These are phyloP conservation scores for Alca torda DNA, from an alignment of 2,797 vertebrate genomes.

Conservation along the genomic window DNA sequence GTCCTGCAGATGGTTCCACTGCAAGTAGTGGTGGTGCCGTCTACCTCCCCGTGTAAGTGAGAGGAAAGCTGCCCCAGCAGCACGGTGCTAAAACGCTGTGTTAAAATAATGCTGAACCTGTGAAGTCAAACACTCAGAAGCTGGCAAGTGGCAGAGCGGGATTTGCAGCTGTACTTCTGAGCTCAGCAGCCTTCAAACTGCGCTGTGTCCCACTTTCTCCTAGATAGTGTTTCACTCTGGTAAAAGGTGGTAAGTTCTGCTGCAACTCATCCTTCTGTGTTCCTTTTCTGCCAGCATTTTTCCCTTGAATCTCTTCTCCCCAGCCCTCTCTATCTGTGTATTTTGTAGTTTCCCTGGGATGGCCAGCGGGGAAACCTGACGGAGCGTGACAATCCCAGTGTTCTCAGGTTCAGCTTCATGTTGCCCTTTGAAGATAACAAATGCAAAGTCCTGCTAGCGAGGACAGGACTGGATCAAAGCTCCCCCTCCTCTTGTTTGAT, in stretches of 20 bases:
- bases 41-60: background rate
- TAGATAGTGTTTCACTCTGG: background rate
- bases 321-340: background rate
- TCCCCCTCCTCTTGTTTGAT: background rate
- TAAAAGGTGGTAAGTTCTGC: background rate
- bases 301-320: background rate
- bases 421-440: background rate
- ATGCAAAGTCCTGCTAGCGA: background rate
- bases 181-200: background rate
- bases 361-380: background rate
- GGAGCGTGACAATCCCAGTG: background rate
- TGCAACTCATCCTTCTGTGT: background rate
- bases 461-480: background rate
- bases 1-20: background rate
- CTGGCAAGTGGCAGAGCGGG: background rate
- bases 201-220: background rate
- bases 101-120: background rate
- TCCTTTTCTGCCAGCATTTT: background rate
- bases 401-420: background rate
- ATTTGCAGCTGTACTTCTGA: background rate
- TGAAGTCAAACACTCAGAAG: background rate
- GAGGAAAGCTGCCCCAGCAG: background rate
- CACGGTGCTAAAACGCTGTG: background rate
- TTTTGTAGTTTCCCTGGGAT: background rate
- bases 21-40: background rate